Percentiles rank a stretch among this genome's conserved stretches.
These are phyloP conservation scores for Planiliza haematocheilus DNA, from an alignment of 2,113 vertebrate species.

Conservation along the genomic window DNA sequence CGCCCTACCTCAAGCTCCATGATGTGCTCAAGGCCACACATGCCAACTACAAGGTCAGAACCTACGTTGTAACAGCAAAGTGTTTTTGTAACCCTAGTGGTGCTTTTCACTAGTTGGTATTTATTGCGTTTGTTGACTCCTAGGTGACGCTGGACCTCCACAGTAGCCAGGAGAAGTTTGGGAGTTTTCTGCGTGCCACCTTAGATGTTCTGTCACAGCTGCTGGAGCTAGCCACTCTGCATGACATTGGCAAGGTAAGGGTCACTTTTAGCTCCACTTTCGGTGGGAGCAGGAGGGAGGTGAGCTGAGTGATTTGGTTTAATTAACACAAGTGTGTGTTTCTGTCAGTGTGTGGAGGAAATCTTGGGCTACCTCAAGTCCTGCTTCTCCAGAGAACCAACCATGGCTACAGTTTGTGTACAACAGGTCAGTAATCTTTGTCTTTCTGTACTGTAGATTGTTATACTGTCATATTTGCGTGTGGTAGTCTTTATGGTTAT, in stretches of 20 bases:
- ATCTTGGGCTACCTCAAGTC: slow-evolving; percentile 95
- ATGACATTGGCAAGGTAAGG: slow-evolving; percentile 95
- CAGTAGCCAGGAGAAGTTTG: slow-evolving; percentile 94
- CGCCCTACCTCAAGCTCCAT: slow-evolving; percentile 94
- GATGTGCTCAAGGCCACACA: slow-evolving; percentile 98
- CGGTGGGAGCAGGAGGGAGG: background rate
- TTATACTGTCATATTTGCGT: slow-evolving; percentile 2
- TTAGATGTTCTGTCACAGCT: slow-evolving; percentile 95
- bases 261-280: background rate
- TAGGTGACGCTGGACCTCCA: slow-evolving; percentile 97
- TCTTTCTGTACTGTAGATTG: background rate
- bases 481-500: slow-evolving; percentile 77
- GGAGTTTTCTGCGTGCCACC: slow-evolving; percentile 90
- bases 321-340: background rate
- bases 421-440: slow-evolving; percentile 88
- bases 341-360: slow-evolving; percentile 94
- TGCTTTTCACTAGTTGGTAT: accelerated
- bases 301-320: no score
- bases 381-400: slow-evolving; percentile 95
- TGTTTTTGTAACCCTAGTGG: background rate
- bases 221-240: slow-evolving; percentile 93
- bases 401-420: slow-evolving; percentile 96
- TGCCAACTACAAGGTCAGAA: slow-evolving; percentile 93
- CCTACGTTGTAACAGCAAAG: background rate
- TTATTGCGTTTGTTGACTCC: background rate